Base-by-base conservation (phyloP, 2,888 invertebrate genomes). In the Cancer borealis region DNA sequence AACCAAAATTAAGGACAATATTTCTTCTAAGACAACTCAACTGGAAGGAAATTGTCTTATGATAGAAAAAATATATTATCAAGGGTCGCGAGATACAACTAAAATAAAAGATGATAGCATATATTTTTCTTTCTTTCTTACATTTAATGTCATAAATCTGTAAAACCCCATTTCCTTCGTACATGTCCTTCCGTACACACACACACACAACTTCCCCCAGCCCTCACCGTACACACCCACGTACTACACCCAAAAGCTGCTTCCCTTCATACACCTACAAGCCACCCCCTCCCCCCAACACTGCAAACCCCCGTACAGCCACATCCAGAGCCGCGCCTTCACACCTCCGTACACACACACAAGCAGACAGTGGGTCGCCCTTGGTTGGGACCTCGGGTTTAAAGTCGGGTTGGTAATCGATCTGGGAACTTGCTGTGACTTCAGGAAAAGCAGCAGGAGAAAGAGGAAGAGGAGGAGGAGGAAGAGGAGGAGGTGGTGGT, bases 341-440 rank as follows among this genome's bases (percentile, higher is more conserved):
- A 10, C 14, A 10, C 14, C 54, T 17, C 49, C 49, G 49, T 49
- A 49, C 49, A 54, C 54, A 54, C 54, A 10, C 54, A 66, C 66
- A 66, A 66, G 21, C 66, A 66, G 66, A 21, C 66, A 66, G 66
- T 66, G 66, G 79, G 30, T 79, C 30, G 79, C 79, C 79, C 79
- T 79, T 79, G 79, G 79, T 6, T 12, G 30, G 79, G 10, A 21
- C 30, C 79, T 26, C 79, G 14, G 30, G 79, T 30, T 79, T 79
- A 79, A 79, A 79, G 79, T 79, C 79, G 79, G 30, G 79, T 79
- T 79, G 79, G 79, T 79, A 79, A 79, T 79, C 66, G 66, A 66
- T 66, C 66, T n/a, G 66, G n/a, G 21, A 66, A 66, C 66, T 66
- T 66, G 66, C 14, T 66, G 66, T 66, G 66, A 66, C 66, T 66